phyloP scores from a whole-genome alignment of 2,797 vertebrate genomes.

The Phalanger gymnotis region DNA sequence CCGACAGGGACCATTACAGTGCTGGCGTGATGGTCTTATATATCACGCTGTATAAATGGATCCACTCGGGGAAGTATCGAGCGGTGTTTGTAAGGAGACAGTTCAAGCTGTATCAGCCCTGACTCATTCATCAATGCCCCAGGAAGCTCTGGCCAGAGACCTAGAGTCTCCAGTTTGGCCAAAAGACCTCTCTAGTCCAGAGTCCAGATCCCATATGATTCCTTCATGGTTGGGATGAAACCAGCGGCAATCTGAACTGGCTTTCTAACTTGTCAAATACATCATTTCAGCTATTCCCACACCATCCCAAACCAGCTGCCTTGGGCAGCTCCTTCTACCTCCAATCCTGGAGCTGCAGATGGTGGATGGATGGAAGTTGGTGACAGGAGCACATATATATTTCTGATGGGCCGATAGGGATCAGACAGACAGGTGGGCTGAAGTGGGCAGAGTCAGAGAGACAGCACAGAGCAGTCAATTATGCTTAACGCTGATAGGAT shows the following conservation, averaged over 20 bases:
- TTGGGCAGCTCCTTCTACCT: neutral
- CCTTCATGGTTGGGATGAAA: neutral
- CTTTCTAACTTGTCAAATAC: neutral
- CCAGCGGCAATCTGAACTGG: neutral
- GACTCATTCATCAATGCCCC: conserved; percentile 44
- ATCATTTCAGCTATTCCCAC: neutral
- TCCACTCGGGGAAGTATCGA: conserved; percentile 52
- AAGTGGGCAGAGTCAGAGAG: neutral
- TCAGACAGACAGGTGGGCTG: neutral
- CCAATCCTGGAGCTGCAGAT: neutral
- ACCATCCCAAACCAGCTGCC: neutral
- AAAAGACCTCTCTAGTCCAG: neutral
- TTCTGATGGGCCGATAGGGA: neutral
- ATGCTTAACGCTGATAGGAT: neutral
- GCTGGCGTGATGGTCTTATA: conserved; percentile 48
- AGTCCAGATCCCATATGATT: fast-evolving
- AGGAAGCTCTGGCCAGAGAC: neutral
- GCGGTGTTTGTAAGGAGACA: conserved; percentile 18
- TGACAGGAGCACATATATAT: neutral
- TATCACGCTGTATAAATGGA: conserved; percentile 67
- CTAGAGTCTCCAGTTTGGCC: neutral
- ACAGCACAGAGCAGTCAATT: neutral
- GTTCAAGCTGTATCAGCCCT: neutral
- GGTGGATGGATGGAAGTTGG: neutral
- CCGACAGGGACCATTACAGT: neutral